Conservation (phyloP, 2,888 invertebrate species). For the Drosophila kambysellisi region DNA sequence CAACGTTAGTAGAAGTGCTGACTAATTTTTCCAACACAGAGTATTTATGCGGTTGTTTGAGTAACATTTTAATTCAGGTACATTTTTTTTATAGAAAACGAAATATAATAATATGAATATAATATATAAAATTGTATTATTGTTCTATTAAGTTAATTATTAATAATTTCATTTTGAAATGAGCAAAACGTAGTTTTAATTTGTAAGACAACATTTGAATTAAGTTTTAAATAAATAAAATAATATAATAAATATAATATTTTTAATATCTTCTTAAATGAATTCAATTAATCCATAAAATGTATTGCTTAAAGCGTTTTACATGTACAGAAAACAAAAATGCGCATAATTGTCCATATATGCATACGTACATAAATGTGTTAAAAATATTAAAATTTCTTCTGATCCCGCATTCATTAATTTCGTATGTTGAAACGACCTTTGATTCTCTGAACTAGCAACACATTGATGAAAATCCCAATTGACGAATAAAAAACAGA, state of each 20-base stretch:
- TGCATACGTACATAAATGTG: background rate
- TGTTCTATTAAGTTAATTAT: background rate
- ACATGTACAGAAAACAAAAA: background rate
- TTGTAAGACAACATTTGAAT: background rate
- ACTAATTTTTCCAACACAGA: conserved; percentile 22
- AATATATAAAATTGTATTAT: background rate
- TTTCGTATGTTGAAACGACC: background rate
- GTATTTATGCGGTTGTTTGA: conserved; percentile 22
- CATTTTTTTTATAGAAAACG: background rate
- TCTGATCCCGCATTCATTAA: background rate
- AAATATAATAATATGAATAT: background rate
- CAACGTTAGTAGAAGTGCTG: conserved; percentile 1
- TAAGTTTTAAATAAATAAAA: background rate
- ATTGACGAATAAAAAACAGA: conserved; percentile 31
- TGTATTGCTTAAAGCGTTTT: background rate
- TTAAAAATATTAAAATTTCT: background rate
- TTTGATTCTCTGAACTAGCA: background rate
- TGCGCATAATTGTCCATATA: background rate
- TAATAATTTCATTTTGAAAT: background rate
- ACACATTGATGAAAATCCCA: conserved; percentile 26
- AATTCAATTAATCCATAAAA: background rate
- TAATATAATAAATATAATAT: background rate
- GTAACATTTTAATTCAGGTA: background rate
- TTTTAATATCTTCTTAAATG: too few relatives aligned
- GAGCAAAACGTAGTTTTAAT: background rate